Percentiles rank a stretch among this genome's conserved stretches.
phyloP scores from a whole-genome alignment of 2,113 vertebrate species.

The Lipotes vexillifer region DNA sequence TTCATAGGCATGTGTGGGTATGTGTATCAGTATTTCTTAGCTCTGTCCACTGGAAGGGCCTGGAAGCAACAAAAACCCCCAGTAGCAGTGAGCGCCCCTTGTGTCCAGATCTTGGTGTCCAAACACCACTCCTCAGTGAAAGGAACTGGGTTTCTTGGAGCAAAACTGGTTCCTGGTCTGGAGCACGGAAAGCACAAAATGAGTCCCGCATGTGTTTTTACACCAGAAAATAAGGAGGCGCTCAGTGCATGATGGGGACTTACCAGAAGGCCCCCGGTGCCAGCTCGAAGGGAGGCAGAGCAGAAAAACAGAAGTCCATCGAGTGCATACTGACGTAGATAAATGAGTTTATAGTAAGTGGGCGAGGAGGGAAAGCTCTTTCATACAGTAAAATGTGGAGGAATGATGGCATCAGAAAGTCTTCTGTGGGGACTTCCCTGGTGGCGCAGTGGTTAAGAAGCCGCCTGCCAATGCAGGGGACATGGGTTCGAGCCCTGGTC shows the following conservation, averaged over 20 bases:
- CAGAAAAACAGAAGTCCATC: background rate
- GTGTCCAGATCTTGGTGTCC: no score
- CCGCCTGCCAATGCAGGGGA: no score
- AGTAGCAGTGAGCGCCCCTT: no score
- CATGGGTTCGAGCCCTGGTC: no score
- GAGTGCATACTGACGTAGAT: background rate
- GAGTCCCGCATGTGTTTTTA: background rate
- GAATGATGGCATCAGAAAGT: background rate
- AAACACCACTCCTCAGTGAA: background rate
- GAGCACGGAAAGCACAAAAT: background rate
- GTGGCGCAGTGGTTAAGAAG: no score
- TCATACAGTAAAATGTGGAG: background rate
- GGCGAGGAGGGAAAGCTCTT: background rate
- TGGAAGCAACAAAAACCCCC: background rate
- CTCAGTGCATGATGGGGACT: background rate
- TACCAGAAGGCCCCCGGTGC: background rate
- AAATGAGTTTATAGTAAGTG: background rate
- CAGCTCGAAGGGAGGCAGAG: background rate
- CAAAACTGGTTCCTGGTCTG: background rate
- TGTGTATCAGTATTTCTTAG: rapidly evolving
- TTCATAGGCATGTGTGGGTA: rapidly evolving
- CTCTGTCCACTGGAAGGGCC: background rate
- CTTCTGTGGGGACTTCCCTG: no score
- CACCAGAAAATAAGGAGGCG: background rate
- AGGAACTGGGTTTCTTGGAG: background rate